A percentile compares a stretch with the other conserved stretches of the same genome.
These are phyloP conservation scores for Oryzias curvinotus DNA, from an alignment of 2,113 vertebrate genomes.

Conservation along the genomic window DNA sequence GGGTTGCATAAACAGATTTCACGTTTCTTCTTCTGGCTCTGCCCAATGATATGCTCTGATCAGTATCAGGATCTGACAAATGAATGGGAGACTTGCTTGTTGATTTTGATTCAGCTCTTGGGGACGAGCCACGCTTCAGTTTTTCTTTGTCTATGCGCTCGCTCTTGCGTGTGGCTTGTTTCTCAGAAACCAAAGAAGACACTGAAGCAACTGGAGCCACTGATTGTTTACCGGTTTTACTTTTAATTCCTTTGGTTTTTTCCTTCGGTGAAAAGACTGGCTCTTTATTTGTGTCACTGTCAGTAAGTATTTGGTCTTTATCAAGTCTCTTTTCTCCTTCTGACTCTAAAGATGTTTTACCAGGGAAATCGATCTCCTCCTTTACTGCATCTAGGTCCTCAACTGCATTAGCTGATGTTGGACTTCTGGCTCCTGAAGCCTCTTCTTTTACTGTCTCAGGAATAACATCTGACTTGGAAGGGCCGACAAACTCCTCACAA, in stretches of 20 bases:
- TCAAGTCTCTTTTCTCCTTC: conserved; percentile 69
- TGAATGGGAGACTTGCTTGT: conserved; percentile 88
- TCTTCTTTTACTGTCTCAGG: conserved; percentile 49
- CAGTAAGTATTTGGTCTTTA: conserved; percentile 53
- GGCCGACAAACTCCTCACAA: conserved; percentile 74
- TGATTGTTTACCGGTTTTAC: conserved; percentile 83
- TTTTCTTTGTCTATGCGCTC: conserved; percentile 96
- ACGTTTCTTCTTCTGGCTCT: conserved; percentile 92
- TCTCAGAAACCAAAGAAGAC: conserved; percentile 74
- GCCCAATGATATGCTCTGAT: conserved; percentile 83
- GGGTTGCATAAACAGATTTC: conserved; percentile 91
- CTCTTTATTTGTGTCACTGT: conserved; percentile 77
- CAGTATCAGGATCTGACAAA: conserved; percentile 81
- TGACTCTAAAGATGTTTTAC: conserved; percentile 41
- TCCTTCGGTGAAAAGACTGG: conserved; percentile 77
- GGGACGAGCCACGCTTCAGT: conserved; percentile 88
- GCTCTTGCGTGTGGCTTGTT: conserved; percentile 91
- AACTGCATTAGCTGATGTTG: conserved; percentile 51
- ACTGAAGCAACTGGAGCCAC: conserved; percentile 68
- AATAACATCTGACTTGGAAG: conserved; percentile 75
- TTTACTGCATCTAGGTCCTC: conserved; percentile 73
- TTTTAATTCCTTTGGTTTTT: conserved; percentile 82
- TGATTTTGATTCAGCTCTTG: conserved; percentile 86
- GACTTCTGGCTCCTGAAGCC: conserved; percentile 50
- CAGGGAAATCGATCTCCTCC: conserved; percentile 58